phyloP scores from a whole-genome alignment of 2,888 invertebrate species.

The Euclidia mi region DNA sequence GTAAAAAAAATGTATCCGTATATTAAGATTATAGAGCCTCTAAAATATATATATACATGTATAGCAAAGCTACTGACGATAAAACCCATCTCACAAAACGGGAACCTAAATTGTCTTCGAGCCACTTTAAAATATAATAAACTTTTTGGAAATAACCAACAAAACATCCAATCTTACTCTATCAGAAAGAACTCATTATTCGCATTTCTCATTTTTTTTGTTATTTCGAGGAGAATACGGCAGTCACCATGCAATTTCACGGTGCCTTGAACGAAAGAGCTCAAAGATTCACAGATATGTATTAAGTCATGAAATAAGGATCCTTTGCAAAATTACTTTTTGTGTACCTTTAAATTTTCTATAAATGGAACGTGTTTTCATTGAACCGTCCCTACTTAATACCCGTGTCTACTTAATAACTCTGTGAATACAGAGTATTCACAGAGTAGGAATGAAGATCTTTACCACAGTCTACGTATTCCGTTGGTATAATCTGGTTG shows the following conservation, averaged over 20 bases:
- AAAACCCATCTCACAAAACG: conserved; percentile 1
- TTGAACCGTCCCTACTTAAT: too few relatives aligned
- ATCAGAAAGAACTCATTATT: conserved; percentile 59
- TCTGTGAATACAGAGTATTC: neutral
- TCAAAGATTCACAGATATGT: conserved; percentile 54
- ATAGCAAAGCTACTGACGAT: neutral
- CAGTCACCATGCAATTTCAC: conserved; percentile 66
- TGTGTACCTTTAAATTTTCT: conserved; percentile 29
- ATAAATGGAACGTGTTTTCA: conserved; percentile 6
- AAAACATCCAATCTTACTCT: conserved; percentile 51
- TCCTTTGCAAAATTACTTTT: conserved; percentile 35
- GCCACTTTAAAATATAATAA: conserved; percentile 46
- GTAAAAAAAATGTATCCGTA: too few relatives aligned
- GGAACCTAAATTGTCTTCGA: conserved; percentile 5
- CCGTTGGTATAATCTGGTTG: too few relatives aligned
- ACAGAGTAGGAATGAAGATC: too few relatives aligned
- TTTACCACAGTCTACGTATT: too few relatives aligned
- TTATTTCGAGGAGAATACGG: conserved; percentile 51
- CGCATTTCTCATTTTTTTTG: conserved; percentile 54
- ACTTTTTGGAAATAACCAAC: conserved; percentile 43
- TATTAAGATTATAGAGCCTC: too few relatives aligned
- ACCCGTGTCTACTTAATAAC: too few relatives aligned
- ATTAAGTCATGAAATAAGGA: conserved; percentile 51
- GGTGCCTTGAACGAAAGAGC: conserved; percentile 61
- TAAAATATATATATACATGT: too few relatives aligned